Conservation (phyloP, 64 coral and sea anemone genomes). For the Actinia tenebrosa region DNA sequence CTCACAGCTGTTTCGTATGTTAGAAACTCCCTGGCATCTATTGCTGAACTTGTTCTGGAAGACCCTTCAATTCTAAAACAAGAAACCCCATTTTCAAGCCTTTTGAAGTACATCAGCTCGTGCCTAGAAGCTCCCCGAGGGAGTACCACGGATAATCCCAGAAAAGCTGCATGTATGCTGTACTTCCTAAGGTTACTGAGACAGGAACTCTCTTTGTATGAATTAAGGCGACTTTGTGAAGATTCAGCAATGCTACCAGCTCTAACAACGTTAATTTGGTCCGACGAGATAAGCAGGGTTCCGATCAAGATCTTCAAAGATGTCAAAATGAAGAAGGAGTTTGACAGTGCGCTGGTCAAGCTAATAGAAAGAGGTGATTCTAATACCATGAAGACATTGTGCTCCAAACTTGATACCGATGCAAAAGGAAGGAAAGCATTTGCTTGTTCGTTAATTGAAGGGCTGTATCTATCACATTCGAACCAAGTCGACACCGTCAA, state of each 20-base stretch:
- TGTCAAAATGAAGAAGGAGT: not conserved
- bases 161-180: not conserved
- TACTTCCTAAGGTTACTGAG: slow-evolving; percentile 28
- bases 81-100: not conserved
- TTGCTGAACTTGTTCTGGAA: not conserved
- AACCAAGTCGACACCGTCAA: slow-evolving; percentile 63
- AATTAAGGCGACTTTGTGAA: not conserved
- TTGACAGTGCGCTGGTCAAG: not conserved
- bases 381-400: not conserved
- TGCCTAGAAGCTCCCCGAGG: not conserved
- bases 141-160: not conserved
- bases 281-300: not conserved
- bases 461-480: slow-evolving; percentile 50
- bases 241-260: not conserved
- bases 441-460: slow-evolving; percentile 41
- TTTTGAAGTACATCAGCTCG: not conserved
- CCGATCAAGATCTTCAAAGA: slow-evolving; percentile 2
- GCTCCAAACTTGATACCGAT: not conserved
- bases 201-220: not conserved
- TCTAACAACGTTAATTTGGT: not conserved
- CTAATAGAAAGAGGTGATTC: not conserved
- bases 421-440: slow-evolving; percentile 28
- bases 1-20: slow-evolving; percentile 10
- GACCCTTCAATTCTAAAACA: not conserved
- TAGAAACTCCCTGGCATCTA: not conserved